These are phyloP conservation scores for Merluccius polli DNA, from an alignment of 2,797 vertebrate genomes.

Conservation along the genomic window DNA sequence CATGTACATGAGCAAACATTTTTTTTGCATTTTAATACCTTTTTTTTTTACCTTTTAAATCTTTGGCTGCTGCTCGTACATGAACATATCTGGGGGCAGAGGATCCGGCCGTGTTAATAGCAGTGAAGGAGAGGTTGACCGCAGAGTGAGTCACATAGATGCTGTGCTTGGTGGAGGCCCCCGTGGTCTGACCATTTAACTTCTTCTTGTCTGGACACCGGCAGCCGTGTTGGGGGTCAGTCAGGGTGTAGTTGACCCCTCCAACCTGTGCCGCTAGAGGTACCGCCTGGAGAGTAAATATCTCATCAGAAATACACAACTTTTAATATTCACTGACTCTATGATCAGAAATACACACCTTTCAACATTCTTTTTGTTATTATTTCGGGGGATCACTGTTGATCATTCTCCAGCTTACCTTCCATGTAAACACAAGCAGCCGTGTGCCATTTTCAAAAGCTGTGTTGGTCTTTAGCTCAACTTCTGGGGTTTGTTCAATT, in stretches of 20 bases:
- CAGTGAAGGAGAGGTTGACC: slow-evolving; percentile 47
- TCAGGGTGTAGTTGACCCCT: slow-evolving; percentile 39
- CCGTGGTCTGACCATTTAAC: fast-evolving
- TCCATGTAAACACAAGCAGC: slow-evolving; percentile 50
- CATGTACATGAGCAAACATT: background rate
- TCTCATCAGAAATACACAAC: slow-evolving; percentile 5
- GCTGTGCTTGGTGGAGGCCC: slow-evolving; percentile 8
- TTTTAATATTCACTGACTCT: background rate
- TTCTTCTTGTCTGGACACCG: slow-evolving; percentile 24
- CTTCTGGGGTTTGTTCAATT: slow-evolving; percentile 42
- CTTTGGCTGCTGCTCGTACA: slow-evolving; percentile 28
- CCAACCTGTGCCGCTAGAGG: slow-evolving; percentile 22
- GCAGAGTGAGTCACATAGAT: slow-evolving; percentile 47
- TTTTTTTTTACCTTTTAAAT: slow-evolving; percentile 45
- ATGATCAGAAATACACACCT: background rate
- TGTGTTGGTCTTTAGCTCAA: slow-evolving; percentile 16
- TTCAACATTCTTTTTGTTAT: background rate
- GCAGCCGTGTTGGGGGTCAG: slow-evolving; percentile 30
- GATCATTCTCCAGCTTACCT: slow-evolving; percentile 44
- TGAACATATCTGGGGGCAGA: slow-evolving; percentile 42
- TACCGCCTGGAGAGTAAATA: slow-evolving; percentile 37
- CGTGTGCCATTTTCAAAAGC: slow-evolving; percentile 29
- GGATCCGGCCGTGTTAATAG: slow-evolving; percentile 46
- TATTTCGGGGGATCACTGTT: background rate
- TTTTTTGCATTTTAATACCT: background rate